Evolutionary conservation across 2,797 vertebrate genomes (phyloP), one percentile per base, ranked within the genome.

Genomic region (Silurus lanzhouensis): DNA sequence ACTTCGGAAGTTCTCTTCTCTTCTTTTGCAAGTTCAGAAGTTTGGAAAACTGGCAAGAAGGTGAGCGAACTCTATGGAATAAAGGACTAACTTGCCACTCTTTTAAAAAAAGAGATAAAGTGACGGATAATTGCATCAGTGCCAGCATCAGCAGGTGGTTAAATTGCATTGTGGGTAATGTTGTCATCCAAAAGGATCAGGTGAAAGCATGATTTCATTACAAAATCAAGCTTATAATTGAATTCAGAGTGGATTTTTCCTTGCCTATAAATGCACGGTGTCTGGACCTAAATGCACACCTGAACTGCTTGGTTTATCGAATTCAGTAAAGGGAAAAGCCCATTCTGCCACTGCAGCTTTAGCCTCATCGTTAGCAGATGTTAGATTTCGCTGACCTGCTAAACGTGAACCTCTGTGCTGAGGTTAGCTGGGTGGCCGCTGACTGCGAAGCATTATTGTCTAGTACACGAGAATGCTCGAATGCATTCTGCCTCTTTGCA

Each of bases 371-470:
- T 76, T 61, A 82, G 38, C 48, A 60, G 55, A 76, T 57, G 77
- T 74, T 66, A 38, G 46, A 61, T 81, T 85, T 81, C 48, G 84
- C 84, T 81, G 79, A 74, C 12, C 84, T 58, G 52, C 52, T 68
- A 68, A 82, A 68, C 38, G 14, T 67, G n/a, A 15, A 58, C 67
- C 77, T 72, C n/a, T 57, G 52, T 77, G 84, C 80, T 82, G 84
- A 85, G 71, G 71, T 76, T 76, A 77, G 71, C 15, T 61, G n/a
- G 31, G 61, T 82, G 71, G 80, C 25, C n/a, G 72, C 80, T 70
- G 80, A 86, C 85, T 70, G 5, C 7, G 2, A 20, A 22, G 48
- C 52, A 66, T 74, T 64, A 75, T 52, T 17, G 22, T 67, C 63
- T 38, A 60, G 31, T 82, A 74, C 17, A 78, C n/a, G 20, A 46